Conservation (phyloP, 2,113 vertebrate species). For the Plecturocebus donacophilus region DNA sequence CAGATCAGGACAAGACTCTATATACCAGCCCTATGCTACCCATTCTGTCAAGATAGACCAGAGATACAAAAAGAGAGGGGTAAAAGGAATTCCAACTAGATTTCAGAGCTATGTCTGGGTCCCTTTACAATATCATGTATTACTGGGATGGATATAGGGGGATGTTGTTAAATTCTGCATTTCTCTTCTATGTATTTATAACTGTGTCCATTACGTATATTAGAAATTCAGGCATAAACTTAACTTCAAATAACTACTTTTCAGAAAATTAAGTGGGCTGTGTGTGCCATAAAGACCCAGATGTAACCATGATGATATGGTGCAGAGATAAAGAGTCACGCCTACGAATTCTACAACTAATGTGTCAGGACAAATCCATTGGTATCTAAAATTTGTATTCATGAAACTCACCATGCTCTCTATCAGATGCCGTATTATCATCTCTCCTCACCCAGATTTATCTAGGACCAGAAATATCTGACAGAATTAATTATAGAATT, state of each 20-base stretch:
- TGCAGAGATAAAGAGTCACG: neutral
- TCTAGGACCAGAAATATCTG: constrained; percentile 16
- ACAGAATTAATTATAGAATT: constrained; percentile 13
- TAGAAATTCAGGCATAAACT: constrained; percentile 6
- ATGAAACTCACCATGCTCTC: neutral
- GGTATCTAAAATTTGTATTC: neutral
- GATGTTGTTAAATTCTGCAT: neutral
- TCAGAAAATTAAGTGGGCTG: constrained; percentile 1
- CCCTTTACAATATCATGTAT: neutral
- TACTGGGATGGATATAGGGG: neutral
- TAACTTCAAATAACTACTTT: constrained; percentile 20
- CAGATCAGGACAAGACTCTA: neutral
- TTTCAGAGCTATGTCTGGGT: neutral
- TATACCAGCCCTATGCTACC: neutral
- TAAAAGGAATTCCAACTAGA: neutral
- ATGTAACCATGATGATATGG: neutral
- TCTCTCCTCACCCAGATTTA: neutral
- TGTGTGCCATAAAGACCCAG: neutral
- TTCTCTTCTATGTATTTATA: constrained; percentile 22
- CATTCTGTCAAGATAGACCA: neutral
- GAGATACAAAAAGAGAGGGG: neutral
- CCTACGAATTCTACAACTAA: neutral
- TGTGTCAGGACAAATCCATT: neutral
- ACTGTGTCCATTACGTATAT: neutral
- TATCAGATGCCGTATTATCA: neutral